Base-by-base conservation (phyloP, 64 coral and sea anemone species). In the Acropora yongei region DNA sequence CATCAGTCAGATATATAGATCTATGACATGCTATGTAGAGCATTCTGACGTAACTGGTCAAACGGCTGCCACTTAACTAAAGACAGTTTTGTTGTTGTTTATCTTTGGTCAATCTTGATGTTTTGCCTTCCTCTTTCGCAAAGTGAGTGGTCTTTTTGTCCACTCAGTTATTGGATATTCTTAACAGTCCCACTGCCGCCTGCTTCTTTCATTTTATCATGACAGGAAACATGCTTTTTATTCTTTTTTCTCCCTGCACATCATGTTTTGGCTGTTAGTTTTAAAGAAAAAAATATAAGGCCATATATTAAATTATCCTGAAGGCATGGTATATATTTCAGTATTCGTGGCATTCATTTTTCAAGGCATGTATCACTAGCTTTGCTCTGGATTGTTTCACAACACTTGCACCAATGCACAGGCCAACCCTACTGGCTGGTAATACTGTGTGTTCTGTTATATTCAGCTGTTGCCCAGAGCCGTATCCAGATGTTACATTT, bases 401-500 rank as follows among this genome's bases (percentile, higher is more conserved):
- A 48, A 42, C 65, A 85, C 44, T 20, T 79, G 65, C 75, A 78
- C 74, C 83, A 85, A 80, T 42, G 44, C 67, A 84, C 58, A 69
- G 43, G 57, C 41, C 60, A 72, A 78, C 13, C 12, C 60, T 68
- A 78, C 57, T 89, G 86, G 86, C 57, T 76, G 86, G 88, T 89
- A 94, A 84, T 90, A 63, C 41, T 68, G 11, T 90, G 30, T 93
- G 86, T 80, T 94, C 89, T 68, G 48, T 94, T 94, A 88, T 87
- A 89, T 91, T 39, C 88, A 97, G 95, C 89, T 97, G 95, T 73
- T 97, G 95, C 68, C 95, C 95, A 65, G 95, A 97, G 57, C 95
- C 95, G 17, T 97, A 97, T 68, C 95, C 95, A 55, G 95, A 97
- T 68, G 86, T 97, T 73, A 97, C 95, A 68, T 94, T 97, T 79